These are phyloP conservation scores for Athripsodes cinereus DNA, from an alignment of 2,888 invertebrate genomes.

Conservation along the genomic window DNA sequence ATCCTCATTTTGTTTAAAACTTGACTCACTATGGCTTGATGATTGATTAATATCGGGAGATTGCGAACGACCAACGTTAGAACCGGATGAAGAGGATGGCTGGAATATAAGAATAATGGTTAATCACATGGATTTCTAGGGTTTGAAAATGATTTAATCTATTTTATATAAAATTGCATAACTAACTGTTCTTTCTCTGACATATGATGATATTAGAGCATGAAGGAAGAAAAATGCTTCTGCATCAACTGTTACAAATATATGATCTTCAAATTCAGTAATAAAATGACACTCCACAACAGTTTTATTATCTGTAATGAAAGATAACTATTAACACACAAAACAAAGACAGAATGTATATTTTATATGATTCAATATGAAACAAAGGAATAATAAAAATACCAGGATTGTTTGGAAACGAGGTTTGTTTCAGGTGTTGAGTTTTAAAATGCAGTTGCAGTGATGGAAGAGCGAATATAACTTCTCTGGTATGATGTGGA, in stretches of 20 bases:
- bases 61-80: slow-evolving; percentile 23
- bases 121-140: neutral
- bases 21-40: slow-evolving; percentile 9
- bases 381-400: too few species aligned
- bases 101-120: neutral
- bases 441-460: slow-evolving; percentile 90
- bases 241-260: slow-evolving; percentile 96
- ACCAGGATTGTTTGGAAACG: slow-evolving; percentile 63
- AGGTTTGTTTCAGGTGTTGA: slow-evolving; percentile 76
- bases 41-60: slow-evolving; percentile 22
- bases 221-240: slow-evolving; percentile 98
- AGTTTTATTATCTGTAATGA: slow-evolving; percentile 65
- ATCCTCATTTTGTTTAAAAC: slow-evolving; percentile 13
- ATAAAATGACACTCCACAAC: slow-evolving; percentile 94
- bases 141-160: neutral
- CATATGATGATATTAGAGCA: slow-evolving; percentile 94
- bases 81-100: slow-evolving; percentile 14
- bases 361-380: too few species aligned
- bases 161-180: neutral
- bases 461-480: slow-evolving; percentile 93
- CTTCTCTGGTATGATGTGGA: slow-evolving; percentile 81
- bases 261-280: slow-evolving; percentile 97
- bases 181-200: slow-evolving; percentile 76
- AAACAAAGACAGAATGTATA: too few species aligned
- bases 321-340: too few species aligned